Base-by-base conservation (phyloP, 2,888 invertebrate genomes). In the Drosophila ustulata region DNA sequence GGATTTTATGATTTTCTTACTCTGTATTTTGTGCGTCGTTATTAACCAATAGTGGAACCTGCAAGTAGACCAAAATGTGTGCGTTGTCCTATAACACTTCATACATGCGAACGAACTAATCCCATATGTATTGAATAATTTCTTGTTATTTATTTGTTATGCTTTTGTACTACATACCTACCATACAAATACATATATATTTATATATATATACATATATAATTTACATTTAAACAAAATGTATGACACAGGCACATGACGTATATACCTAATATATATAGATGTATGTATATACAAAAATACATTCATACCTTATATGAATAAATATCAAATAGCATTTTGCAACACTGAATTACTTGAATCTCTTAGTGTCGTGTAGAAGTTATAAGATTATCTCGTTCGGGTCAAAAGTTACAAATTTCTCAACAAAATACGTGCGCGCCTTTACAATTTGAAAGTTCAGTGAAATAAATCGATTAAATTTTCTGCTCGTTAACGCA, bases 131-230 rank as follows among this genome's bases (percentile, higher is more conserved):
- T 88, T 73, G 55, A 88, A 68, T 80, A 61, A 82, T 83, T 82
- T 82, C 81, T 89, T 83, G 89, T 83, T 83, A 82, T 83, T 89
- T 89, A 89, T 89, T 89, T 82, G 89, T 89, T 82, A 89, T 87
- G 71, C 82, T 88, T 88, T 83, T 81, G 71, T 84, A 89, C 78
- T 78, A 89, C 82, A 71, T 55, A 62, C 52, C 64, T 28, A 37
- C 37, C 37, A 51, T 58, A 65, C 23, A 41, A 57, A 41, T 49
- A 67, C 13, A 30, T 46, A 70, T 49, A 49, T 5, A 43, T 61
- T 62, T 45, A 71, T 41, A 59, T 41, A 57, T 13, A 55, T 23
- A 52, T 8, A 37, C 23, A 51, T 37, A 58, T 30, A 49, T 67
- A 61, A 63, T 50, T 61, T 66, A 66, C 47, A 66, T 45, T 76